Percentiles rank a stretch among this genome's conserved stretches.
phyloP scores from a whole-genome alignment of 2,888 invertebrate species.

The Oscheius sp. region DNA sequence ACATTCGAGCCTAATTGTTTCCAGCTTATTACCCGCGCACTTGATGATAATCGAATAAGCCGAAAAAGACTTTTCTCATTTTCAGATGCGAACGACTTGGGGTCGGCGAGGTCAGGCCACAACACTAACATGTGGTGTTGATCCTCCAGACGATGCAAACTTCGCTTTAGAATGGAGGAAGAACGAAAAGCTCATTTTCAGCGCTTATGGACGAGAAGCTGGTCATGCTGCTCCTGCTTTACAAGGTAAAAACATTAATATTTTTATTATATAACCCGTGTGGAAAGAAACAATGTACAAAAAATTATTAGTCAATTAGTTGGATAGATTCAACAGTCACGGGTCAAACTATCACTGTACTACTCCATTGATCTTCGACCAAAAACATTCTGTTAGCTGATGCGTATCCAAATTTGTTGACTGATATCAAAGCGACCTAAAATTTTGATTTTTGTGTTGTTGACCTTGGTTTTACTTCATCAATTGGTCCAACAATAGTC shows the following conservation, averaged over 20 bases:
- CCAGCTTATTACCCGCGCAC: constrained; percentile 10
- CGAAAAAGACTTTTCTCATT: constrained; percentile 8
- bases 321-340: too few relatives aligned
- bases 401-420: constrained; percentile 39
- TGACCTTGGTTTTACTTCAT: constrained; percentile 31
- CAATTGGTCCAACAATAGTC: constrained; percentile 10
- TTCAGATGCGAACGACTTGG: constrained; percentile 59
- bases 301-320: too few relatives aligned
- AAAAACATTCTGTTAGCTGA: constrained; percentile 24
- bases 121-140: constrained; percentile 48
- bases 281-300: not conserved
- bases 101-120: constrained; percentile 48
- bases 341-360: not conserved
- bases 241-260: constrained; percentile 44
- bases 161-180: constrained; percentile 61
- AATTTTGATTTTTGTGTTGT: not conserved
- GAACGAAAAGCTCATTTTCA: constrained; percentile 55
- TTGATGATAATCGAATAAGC: constrained; percentile 12
- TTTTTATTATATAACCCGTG: constrained; percentile 16
- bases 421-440: constrained; percentile 36
- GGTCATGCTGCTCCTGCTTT: constrained; percentile 55
- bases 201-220: constrained; percentile 52
- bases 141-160: constrained; percentile 32
- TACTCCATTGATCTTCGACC: constrained; percentile 8
- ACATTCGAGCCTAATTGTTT: constrained; percentile 23